Evolutionary conservation across 1,140 invertebrate species (phyloP).

Genomic region (Schlechtendalia chinensis): DNA sequence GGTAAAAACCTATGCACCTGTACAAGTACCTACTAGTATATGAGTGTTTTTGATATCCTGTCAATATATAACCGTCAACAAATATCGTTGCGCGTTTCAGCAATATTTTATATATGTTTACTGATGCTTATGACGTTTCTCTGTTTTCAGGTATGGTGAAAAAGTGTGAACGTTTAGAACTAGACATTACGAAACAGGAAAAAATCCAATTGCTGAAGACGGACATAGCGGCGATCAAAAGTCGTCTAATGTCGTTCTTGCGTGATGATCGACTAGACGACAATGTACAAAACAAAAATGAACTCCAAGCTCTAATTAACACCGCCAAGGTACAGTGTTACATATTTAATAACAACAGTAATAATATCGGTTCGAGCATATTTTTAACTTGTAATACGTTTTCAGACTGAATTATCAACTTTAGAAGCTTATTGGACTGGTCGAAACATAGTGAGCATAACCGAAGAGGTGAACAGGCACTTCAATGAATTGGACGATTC

Average conservation of each 20-base stretch:
- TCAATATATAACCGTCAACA: neutral
- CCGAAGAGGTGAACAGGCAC: conserved; percentile 32
- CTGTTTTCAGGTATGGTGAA: conserved; percentile 60
- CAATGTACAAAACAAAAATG: conserved; percentile 37
- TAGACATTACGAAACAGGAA: conserved; percentile 60
- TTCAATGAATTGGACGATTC: neutral
- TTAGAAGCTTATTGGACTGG: conserved; percentile 35
- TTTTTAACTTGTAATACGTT: neutral
- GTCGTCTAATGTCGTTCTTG: conserved; percentile 54
- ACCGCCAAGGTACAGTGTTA: conserved; percentile 28
- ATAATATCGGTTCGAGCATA: neutral
- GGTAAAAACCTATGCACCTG: conserved; percentile 13
- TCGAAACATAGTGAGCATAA: conserved; percentile 20
- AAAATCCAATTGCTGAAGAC: conserved; percentile 58
- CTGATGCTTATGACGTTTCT: neutral
- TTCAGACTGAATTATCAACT: conserved; percentile 45
- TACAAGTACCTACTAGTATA: too few species aligned
- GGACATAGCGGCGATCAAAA: conserved; percentile 58
- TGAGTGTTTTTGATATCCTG: neutral
- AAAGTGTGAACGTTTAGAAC: conserved; percentile 61
- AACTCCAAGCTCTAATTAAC: conserved; percentile 29
- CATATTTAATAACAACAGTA: neutral
- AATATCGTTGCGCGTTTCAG: too few species aligned
- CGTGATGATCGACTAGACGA: conserved; percentile 42
- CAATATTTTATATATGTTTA: too few species aligned